Evolutionary conservation across 1,140 invertebrate species (phyloP), one percentile per base, ranked within the genome.

Genomic region (Ceratina japonica): DNA sequence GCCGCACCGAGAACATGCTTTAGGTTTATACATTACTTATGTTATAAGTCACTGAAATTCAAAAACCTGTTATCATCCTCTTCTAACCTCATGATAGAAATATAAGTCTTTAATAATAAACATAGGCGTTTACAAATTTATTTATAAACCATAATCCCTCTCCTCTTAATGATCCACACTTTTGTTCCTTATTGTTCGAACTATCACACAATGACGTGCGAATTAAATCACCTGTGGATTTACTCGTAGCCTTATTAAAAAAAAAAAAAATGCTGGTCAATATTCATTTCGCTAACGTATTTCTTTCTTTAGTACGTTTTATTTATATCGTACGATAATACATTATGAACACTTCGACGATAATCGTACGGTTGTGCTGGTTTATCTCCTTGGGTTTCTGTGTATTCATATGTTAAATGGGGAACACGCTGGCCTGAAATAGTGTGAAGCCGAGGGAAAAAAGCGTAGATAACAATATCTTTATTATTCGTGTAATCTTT

Each of bases 401-500:
- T 65, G 22, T 74, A 0, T 52, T 20, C 44, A 15, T 68, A 16
- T n/a, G 22, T 31, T 18, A 51, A 75, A 65, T 49, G 52, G 68
- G 24, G 18, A 72, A 58, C 12, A 15, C 20, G 16, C 51, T 62
- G 77, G 20, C 24, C 13, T 51, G 3, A 52, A 83, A 44, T 59
- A 49, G 18, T 4, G n/a, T 51, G 74, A 24, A 78, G 61, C 63
- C 27, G 10, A 24, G 66, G 66, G 49, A 58, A 75, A 68, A 56
- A 74, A 78, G 24, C 44, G 13, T 31, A 37, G 85, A 86, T 85
- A 85, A 80, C 7, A 22, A 37, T 85, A 85, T 86, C 73, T 16
- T 75, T 59, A 52, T 27, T 20, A 24, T 77, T 75, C 65, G 72
- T 79, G 44, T 76, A 82, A 70, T 87, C 82, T 87, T 84, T 77